These are phyloP conservation scores for Athripsodes cinereus DNA, from an alignment of 2,888 invertebrate genomes.

Conservation along the genomic window DNA sequence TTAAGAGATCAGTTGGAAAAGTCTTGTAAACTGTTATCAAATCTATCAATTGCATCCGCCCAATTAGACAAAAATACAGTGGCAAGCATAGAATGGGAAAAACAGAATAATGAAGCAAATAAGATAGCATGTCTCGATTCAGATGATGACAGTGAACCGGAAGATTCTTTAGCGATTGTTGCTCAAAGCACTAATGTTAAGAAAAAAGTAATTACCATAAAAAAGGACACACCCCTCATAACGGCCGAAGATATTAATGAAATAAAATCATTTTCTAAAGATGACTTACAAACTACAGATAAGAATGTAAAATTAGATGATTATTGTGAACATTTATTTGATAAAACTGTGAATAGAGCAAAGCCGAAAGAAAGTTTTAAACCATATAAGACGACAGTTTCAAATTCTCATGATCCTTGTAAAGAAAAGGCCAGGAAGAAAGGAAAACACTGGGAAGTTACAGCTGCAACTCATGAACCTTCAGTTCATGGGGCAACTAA, in stretches of 20 bases:
- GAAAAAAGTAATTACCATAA: conserved; percentile 43
- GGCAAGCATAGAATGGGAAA: conserved; percentile 56
- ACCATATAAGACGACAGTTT: conserved; percentile 52
- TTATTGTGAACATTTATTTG: conserved; percentile 49
- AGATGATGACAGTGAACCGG: conserved; percentile 52
- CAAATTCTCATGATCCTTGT: conserved; percentile 49
- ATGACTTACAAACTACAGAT: background rate
- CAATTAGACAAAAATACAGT: conserved; percentile 43
- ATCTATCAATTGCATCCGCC: conserved; percentile 33
- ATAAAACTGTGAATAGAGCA: conserved; percentile 43
- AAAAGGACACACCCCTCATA: conserved; percentile 44
- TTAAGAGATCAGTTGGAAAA: conserved; percentile 46
- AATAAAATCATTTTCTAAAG: conserved; percentile 34
- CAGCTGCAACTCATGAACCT: conserved; percentile 57
- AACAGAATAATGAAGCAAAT: conserved; percentile 38
- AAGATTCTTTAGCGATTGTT: conserved; percentile 54
- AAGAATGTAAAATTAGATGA: conserved; percentile 30
- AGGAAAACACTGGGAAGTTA: conserved; percentile 54
- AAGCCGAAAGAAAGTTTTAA: conserved; percentile 43
- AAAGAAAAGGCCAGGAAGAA: conserved; percentile 49
- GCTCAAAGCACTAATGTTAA: conserved; percentile 49
- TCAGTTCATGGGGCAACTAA: conserved; percentile 50
- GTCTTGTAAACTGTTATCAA: conserved; percentile 45
- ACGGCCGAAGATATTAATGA: conserved; percentile 47
- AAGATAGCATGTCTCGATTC: conserved; percentile 42